Percentiles rank a stretch among this genome's conserved stretches.
phyloP scores from a whole-genome alignment of 2,888 invertebrate species.

The Lutraria lutraria region DNA sequence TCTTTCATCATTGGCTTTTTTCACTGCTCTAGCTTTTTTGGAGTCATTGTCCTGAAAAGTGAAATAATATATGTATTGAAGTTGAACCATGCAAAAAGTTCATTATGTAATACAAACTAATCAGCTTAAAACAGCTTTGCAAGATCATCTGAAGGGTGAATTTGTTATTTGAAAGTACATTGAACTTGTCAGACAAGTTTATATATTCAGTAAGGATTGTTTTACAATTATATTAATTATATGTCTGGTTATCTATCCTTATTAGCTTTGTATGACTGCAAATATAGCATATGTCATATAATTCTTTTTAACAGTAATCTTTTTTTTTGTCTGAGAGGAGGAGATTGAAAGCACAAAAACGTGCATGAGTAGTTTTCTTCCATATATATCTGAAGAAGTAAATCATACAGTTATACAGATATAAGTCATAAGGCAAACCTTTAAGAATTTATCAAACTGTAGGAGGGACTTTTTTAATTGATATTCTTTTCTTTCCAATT shows the following conservation, averaged over 20 bases:
- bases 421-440: conserved; percentile 74
- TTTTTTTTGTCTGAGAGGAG: too few relatives aligned
- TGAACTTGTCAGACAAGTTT: not conserved
- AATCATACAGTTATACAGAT: too few relatives aligned
- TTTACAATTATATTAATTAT: too few relatives aligned
- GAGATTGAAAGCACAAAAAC: too few relatives aligned
- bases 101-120: not conserved
- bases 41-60: conserved; percentile 87
- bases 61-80: conserved; percentile 4
- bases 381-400: too few relatives aligned
- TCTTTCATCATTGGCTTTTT: conserved; percentile 86
- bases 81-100: not conserved
- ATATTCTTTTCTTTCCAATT: conserved; percentile 86
- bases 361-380: too few relatives aligned
- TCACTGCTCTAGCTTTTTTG: conserved; percentile 86
- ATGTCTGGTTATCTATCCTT: too few relatives aligned
- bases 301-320: too few relatives aligned
- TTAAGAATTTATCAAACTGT: conserved; percentile 87
- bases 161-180: not conserved
- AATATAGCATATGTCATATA: too few relatives aligned
- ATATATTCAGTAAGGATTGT: not conserved
- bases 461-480: conserved; percentile 86
- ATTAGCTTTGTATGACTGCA: too few relatives aligned
- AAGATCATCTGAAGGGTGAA: not conserved
- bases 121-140: not conserved